These are phyloP conservation scores for Saccopteryx bilineata DNA, from an alignment of 2,113 vertebrate species.

Conservation along the genomic window DNA sequence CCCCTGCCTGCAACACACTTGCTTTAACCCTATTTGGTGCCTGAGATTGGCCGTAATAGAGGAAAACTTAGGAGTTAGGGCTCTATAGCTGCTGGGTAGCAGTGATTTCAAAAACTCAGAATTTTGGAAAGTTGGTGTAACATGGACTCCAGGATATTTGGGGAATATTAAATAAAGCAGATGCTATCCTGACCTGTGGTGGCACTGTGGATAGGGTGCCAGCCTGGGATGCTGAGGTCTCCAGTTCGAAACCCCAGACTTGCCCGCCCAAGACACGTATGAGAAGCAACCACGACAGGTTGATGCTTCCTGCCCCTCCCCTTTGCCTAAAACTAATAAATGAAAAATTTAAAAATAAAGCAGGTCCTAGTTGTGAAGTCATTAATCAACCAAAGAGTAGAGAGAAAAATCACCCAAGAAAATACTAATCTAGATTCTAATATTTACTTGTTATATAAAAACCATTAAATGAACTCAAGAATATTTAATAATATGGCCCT, in stretches of 20 bases:
- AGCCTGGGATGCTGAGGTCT: no score
- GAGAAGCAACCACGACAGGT: no score
- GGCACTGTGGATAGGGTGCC: no score
- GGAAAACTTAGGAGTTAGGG: not conserved
- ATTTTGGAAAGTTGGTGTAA: constrained; percentile 32
- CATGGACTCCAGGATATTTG: not conserved
- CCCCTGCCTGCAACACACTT: accelerated
- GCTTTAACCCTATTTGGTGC: not conserved
- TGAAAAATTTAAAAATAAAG: not conserved
- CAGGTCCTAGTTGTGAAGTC: constrained; percentile 27
- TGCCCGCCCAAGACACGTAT: no score
- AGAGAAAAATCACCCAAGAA: not conserved
- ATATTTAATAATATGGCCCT: constrained; percentile 6
- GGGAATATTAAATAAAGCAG: constrained; percentile 42
- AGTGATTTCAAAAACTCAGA: not conserved
- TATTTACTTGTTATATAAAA: constrained; percentile 47
- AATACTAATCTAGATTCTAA: not conserved
- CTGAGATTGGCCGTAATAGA: not conserved
- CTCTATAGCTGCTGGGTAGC: not conserved
- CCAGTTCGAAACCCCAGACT: no score
- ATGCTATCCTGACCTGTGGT: not conserved
- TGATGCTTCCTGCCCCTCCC: no score
- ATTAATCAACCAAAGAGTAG: not conserved
- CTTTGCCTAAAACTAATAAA: no score
- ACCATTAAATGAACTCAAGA: constrained; percentile 6